A percentile compares a stretch with the other conserved stretches of the same genome.
These are phyloP conservation scores for Erithacus rubecula DNA, from an alignment of 2,797 vertebrate species.

Conservation along the genomic window DNA sequence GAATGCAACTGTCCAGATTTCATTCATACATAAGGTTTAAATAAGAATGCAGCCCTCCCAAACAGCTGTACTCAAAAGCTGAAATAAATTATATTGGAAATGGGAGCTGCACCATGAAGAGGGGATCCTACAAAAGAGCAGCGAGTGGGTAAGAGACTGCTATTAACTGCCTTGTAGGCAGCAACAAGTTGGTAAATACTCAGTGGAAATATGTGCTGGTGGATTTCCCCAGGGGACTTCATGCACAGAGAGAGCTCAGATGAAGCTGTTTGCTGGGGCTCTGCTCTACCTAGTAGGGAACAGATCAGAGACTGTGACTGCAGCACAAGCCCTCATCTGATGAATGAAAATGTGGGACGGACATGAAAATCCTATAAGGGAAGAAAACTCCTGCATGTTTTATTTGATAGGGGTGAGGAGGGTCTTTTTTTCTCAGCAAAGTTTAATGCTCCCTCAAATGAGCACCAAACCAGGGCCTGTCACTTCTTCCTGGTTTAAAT, in stretches of 20 bases:
- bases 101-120: not conserved
- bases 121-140: not conserved
- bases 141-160: not conserved
- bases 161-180: not conserved
- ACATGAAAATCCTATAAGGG: not conserved
- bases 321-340: not conserved
- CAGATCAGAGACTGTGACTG: not conserved
- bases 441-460: not conserved
- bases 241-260: not conserved
- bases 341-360: rapidly evolving
- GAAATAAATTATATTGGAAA: not conserved
- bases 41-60: not conserved
- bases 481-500: not conserved
- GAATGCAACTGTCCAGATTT: not conserved
- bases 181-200: not conserved
- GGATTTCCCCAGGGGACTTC: not conserved
- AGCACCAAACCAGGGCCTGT: not conserved
- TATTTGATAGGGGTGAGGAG: not conserved
- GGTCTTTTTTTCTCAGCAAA: not conserved
- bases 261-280: not conserved
- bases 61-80: not conserved
- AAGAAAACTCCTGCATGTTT: not conserved
- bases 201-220: not conserved
- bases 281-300: not conserved
- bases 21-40: not conserved